Base-by-base conservation (phyloP, 2,888 invertebrate genomes). In the Apeira syringaria region DNA sequence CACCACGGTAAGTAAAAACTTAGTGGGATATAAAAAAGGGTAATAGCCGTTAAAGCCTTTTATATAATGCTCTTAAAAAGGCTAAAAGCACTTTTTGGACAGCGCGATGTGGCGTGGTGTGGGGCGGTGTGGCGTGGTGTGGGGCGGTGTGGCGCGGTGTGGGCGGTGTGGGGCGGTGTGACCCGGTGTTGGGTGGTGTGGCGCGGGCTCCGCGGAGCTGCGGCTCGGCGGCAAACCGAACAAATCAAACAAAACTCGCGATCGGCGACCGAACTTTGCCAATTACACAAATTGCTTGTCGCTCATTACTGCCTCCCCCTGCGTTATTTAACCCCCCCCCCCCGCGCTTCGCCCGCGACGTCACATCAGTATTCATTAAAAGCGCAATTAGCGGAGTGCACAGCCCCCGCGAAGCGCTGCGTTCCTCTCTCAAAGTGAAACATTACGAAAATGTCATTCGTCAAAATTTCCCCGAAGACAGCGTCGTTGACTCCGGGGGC, bases 311-410 rank as follows among this genome's bases (percentile, higher is more conserved):
- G 15, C 39, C 29, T 43, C 25, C 25, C n/a, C 11, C 24, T 1
- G 20, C 5, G 5, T 2, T 7, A 5, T 7, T 20, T 38, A 22
- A 17, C 5, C 25, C 3, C 30, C 47, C 34, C 35, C 10, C 9
- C 12, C 27, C 12, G 28, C 43, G 30, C 39, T 9, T 9, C 9
- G 9, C 30, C 44, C 41, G 45, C 28, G 9, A 3, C 31, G 53
- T 50, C 57, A 59, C 66, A 71, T 72, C 67, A 64, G 73, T 71
- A 71, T 77, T 80, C 74, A 81, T 79, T 76, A 77, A 72, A 74
- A 74, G 77, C 66, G 73, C 78, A 81, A 81, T 81, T 79, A 82
- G 80, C 62, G 70, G 73, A 80, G 78, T 81, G 82, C 80, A 80
- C 60, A 52, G 54, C 56, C 49, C 49, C 59, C 20, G 59, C 20